Evolutionary conservation across 2,797 vertebrate species (phyloP).

Genomic region (Phoebastria nigripes): DNA sequence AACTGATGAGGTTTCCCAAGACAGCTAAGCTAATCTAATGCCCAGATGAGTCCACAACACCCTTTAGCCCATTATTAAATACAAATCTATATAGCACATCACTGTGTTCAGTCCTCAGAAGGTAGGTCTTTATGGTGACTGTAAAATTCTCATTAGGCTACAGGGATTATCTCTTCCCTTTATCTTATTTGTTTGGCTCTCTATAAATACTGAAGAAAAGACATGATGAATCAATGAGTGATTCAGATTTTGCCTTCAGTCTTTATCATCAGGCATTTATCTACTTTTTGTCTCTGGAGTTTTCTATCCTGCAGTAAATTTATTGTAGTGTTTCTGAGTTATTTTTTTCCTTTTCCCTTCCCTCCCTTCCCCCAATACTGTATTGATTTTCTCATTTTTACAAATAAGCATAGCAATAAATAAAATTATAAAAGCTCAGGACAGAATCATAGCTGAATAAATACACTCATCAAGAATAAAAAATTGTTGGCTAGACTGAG

Average conservation of each 20-base stretch:
- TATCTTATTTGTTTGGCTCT: constrained; percentile 49
- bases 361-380: constrained; percentile 20
- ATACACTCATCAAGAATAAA: constrained; percentile 49
- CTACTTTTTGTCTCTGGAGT: constrained; percentile 58
- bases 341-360: background rate
- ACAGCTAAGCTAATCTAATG: background rate
- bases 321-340: background rate
- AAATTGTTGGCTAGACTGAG: background rate
- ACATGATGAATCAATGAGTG: constrained; percentile 45
- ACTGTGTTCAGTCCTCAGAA: constrained; percentile 43
- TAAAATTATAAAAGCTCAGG: constrained; percentile 47
- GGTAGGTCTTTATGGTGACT: constrained; percentile 52
- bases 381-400: constrained; percentile 63
- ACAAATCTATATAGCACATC: constrained; percentile 40
- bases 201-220: constrained; percentile 49
- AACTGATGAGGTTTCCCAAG: background rate
- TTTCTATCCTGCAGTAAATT: constrained; percentile 45
- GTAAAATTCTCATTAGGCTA: constrained; percentile 60
- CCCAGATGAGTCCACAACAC: background rate
- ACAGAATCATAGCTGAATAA: constrained; percentile 45
- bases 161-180: constrained; percentile 36
- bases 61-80: background rate
- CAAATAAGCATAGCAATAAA: constrained; percentile 60
- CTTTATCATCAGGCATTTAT: constrained; percentile 58
- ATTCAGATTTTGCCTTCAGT: constrained; percentile 62